Evolutionary conservation across 1,140 invertebrate genomes (phyloP).

Genomic region (Drosophila biarmipes): DNA sequence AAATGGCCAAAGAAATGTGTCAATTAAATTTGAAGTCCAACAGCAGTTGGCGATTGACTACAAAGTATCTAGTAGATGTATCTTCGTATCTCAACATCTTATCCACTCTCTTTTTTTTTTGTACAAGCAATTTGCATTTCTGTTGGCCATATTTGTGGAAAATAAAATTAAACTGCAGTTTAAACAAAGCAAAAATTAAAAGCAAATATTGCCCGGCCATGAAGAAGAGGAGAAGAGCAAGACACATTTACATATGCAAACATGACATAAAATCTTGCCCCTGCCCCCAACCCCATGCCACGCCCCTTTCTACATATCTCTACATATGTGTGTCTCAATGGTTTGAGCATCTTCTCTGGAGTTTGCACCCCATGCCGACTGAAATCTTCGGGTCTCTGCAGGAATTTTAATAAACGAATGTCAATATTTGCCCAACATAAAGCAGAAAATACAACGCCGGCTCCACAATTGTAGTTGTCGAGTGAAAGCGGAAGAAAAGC

Average conservation of each 20-base stretch:
- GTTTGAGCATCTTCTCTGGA: slow-evolving; percentile 32
- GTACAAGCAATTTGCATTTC: slow-evolving; percentile 61
- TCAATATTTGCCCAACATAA: slow-evolving; percentile 83
- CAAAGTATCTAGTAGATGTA: slow-evolving; percentile 35
- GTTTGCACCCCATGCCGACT: slow-evolving; percentile 35
- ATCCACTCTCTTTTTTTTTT: slow-evolving; percentile 11
- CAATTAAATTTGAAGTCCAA: slow-evolving; percentile 81
- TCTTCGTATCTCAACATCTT: slow-evolving; percentile 11
- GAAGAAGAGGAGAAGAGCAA: slow-evolving; percentile 17
- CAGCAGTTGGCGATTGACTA: slow-evolving; percentile 59
- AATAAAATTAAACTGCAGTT: slow-evolving; percentile 83
- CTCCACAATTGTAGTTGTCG: slow-evolving; percentile 31
- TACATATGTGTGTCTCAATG: too few relatives aligned
- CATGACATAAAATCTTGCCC: slow-evolving; percentile 73
- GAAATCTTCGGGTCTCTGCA: slow-evolving; percentile 47
- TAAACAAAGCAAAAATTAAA: slow-evolving; percentile 83
- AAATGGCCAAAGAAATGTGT: slow-evolving; percentile 66
- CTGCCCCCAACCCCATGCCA: slow-evolving; percentile 3
- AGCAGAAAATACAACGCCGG: slow-evolving; percentile 76
- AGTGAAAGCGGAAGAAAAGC: slow-evolving; percentile 10
- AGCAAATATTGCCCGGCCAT: slow-evolving; percentile 73
- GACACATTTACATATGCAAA: slow-evolving; percentile 81
- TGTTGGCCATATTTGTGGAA: slow-evolving; percentile 77
- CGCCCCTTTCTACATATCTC: slow-evolving; percentile 6
- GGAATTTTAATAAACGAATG: slow-evolving; percentile 84